A percentile compares a stretch with the other conserved stretches of the same genome.
Evolutionary conservation across 2,888 invertebrate species (phyloP).

Genomic region (Synergus itoensis): DNA sequence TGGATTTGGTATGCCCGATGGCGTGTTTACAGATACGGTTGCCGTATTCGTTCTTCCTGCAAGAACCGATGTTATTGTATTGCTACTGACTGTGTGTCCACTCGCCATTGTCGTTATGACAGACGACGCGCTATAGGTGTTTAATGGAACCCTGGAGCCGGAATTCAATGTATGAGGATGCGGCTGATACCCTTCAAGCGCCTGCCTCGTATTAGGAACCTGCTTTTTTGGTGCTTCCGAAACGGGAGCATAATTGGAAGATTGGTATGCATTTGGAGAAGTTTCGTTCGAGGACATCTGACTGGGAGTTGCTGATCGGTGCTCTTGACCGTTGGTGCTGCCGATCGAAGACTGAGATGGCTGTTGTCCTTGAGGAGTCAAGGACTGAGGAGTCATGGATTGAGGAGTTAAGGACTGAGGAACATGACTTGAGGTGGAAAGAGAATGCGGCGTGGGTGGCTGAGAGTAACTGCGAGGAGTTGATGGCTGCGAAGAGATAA

Average conservation of each 20-base stretch:
- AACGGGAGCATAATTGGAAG: slow-evolving; percentile 54
- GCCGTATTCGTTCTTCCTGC: slow-evolving; percentile 88
- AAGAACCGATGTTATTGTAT: slow-evolving; percentile 89
- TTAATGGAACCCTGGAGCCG: slow-evolving; percentile 61
- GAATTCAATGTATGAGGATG: slow-evolving; percentile 72
- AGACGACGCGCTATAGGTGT: slow-evolving; percentile 70
- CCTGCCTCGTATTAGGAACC: slow-evolving; percentile 75
- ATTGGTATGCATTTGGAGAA: slow-evolving; percentile 47
- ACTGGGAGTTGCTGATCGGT: slow-evolving; percentile 52
- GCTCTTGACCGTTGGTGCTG: slow-evolving; percentile 66
- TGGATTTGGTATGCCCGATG: slow-evolving; percentile 78
- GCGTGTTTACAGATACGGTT: slow-evolving; percentile 86
- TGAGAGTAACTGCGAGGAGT: slow-evolving; percentile 75
- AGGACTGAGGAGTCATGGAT: slow-evolving; percentile 61
- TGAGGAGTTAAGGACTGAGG: slow-evolving; percentile 66
- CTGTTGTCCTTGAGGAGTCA: slow-evolving; percentile 53
- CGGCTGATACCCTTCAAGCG: slow-evolving; percentile 73
- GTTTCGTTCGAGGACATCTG: slow-evolving; percentile 53
- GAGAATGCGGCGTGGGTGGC: slow-evolving; percentile 73
- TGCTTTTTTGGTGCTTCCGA: slow-evolving; percentile 67
- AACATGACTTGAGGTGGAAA: slow-evolving; percentile 56
- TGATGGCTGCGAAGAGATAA: slow-evolving; percentile 73
- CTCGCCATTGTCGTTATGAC: slow-evolving; percentile 84
- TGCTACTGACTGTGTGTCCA: slow-evolving; percentile 87
- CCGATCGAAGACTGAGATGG: slow-evolving; percentile 65